Conservation (phyloP, 2,888 invertebrate species). For the Leptinotarsa juncta region DNA sequence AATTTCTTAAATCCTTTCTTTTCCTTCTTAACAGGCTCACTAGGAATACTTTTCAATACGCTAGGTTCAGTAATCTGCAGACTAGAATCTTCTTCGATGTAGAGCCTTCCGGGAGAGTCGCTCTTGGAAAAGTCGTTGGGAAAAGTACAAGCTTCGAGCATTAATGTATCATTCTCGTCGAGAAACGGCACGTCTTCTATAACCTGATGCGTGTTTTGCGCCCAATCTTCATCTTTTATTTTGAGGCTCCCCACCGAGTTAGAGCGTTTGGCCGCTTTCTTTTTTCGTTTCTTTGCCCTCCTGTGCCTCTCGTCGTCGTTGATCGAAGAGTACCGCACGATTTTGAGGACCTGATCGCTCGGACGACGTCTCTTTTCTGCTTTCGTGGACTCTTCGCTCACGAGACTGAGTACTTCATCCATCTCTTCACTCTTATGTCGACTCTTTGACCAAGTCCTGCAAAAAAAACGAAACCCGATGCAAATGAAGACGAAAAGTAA, state of each 20-base stretch:
- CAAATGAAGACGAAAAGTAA: conserved; percentile 67
- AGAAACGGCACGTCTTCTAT: conserved; percentile 61
- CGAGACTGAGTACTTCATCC: conserved; percentile 69
- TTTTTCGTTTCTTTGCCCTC: conserved; percentile 38
- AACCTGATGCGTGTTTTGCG: conserved; percentile 36
- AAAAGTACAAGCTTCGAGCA: conserved; percentile 57
- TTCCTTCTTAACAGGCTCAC: conserved; percentile 66
- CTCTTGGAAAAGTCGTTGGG: conserved; percentile 47
- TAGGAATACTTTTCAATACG: conserved; percentile 48
- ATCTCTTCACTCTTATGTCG: conserved; percentile 48
- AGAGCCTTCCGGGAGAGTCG: conserved; percentile 39
- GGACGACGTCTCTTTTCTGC: conserved; percentile 75
- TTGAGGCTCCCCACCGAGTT: conserved; percentile 41
- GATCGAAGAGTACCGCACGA: conserved; percentile 58
- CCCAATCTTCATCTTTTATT: conserved; percentile 32
- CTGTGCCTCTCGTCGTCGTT: conserved; percentile 41
- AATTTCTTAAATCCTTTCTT: conserved; percentile 81
- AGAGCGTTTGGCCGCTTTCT: conserved; percentile 42
- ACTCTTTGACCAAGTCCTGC: conserved; percentile 39
- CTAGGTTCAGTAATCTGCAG: conserved; percentile 18
- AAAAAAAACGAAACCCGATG: conserved; percentile 69
- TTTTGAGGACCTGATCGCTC: conserved; percentile 78
- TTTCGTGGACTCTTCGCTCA: conserved; percentile 75
- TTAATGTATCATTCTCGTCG: conserved; percentile 62
- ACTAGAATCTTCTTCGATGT: background rate